Conservation (phyloP, 2,797 vertebrate genomes). For the Cryptoblepharus egeriae region DNA sequence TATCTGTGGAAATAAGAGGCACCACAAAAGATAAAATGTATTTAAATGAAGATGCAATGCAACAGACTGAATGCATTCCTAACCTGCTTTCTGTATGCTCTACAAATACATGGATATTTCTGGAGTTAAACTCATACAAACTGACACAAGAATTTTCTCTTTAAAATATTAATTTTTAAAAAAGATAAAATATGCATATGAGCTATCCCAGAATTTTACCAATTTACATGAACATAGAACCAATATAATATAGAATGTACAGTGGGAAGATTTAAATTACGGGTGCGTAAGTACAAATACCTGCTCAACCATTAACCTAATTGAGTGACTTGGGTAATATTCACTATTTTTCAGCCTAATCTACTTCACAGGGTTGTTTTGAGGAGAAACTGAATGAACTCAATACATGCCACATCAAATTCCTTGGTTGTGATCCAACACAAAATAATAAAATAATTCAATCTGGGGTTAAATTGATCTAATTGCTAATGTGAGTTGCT, state of each 20-base stretch:
- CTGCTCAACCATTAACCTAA: neutral
- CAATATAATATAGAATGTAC: neutral
- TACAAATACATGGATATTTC: neutral
- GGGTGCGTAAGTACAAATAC: constrained; percentile 8
- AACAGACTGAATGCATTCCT: constrained; percentile 32
- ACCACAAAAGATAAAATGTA: constrained; percentile 60
- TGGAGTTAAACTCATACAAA: neutral
- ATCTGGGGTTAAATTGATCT: constrained; percentile 21
- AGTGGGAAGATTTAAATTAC: too few species aligned
- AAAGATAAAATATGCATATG: constrained; percentile 39
- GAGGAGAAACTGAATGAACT: neutral
- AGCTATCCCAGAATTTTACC: neutral
- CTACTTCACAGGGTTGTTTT: neutral
- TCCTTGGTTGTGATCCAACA: neutral
- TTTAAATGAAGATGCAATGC: constrained; percentile 44
- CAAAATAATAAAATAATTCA: neutral
- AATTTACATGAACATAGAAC: neutral
- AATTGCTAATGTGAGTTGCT: constrained; percentile 21
- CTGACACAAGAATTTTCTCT: constrained; percentile 14
- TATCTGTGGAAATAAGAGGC: constrained; percentile 66
- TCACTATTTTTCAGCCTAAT: neutral
- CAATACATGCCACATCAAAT: neutral
- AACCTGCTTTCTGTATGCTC: neutral
- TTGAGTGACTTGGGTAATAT: neutral
- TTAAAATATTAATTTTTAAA: constrained; percentile 13